Evolutionary conservation across 37 sponge, comb jelly and placozoan species (phyloP).

Genomic region (Tethya wilhelma): DNA sequence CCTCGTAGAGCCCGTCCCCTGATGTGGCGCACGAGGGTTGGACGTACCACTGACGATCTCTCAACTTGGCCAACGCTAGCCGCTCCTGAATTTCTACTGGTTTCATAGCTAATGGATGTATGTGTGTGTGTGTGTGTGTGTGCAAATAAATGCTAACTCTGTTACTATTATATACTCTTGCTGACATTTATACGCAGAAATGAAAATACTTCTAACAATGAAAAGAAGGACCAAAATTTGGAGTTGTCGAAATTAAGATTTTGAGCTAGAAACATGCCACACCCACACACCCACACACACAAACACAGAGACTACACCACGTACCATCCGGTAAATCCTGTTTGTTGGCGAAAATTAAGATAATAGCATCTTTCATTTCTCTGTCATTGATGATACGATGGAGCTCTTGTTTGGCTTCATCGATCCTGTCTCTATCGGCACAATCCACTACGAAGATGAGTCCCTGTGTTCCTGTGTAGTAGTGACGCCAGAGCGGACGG

Average conservation of each 20-base stretch:
- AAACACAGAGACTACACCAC: too few relatives aligned
- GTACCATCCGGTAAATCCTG: constrained; percentile 95
- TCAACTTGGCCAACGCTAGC: constrained; percentile 83
- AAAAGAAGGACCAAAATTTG: too few relatives aligned
- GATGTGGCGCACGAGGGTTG: constrained; percentile 97
- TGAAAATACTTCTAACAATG: too few relatives aligned
- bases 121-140: too few relatives aligned
- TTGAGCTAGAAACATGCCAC: too few relatives aligned
- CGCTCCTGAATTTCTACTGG: constrained; percentile 94
- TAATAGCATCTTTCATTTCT: constrained; percentile 95
- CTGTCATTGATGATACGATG: constrained; percentile 96
- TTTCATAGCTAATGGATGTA: constrained; percentile 94
- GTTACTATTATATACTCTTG: too few relatives aligned
- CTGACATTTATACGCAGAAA: too few relatives aligned
- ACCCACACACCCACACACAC: too few relatives aligned
- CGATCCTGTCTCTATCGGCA: constrained; percentile 93
- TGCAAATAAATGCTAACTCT: too few relatives aligned
- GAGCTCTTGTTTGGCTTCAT: constrained; percentile 94
- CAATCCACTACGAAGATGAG: constrained; percentile 98
- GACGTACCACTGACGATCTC: constrained; percentile 96
- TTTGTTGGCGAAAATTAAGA: constrained; percentile 97
- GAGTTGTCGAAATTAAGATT: too few relatives aligned
- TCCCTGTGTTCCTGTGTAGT: constrained; percentile 98
- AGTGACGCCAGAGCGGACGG: constrained; percentile 96
- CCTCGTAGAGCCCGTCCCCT: constrained; percentile 97